Evolutionary conservation across 1,140 invertebrate genomes (phyloP).

Genomic region (Bombus sylvicola): DNA sequence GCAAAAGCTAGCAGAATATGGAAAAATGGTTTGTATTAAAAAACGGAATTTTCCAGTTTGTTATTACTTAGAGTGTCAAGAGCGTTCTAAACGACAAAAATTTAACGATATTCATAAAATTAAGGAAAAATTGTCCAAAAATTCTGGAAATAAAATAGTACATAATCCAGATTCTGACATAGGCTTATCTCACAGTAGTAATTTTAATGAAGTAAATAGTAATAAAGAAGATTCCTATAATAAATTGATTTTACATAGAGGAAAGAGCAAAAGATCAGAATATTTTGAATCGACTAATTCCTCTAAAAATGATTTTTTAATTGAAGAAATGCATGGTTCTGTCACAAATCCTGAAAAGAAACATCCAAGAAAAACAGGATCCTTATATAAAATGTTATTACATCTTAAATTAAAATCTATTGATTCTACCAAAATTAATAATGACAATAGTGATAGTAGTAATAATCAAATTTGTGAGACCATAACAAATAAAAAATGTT

Average conservation of each 20-base stretch:
- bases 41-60: slow-evolving; percentile 57
- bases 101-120: background rate
- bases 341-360: background rate
- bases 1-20: slow-evolving; percentile 63
- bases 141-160: background rate
- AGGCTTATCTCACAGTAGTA: background rate
- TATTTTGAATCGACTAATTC: background rate
- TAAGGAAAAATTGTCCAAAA: background rate
- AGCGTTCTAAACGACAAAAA: background rate
- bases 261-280: background rate
- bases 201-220: background rate
- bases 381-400: background rate
- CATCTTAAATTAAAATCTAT: background rate
- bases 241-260: background rate
- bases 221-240: background rate
- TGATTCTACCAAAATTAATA: background rate
- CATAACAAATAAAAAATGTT: background rate
- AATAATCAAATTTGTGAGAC: background rate
- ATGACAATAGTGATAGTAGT: background rate
- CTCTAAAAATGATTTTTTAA: background rate
- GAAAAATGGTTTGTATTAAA: slow-evolving; percentile 75
- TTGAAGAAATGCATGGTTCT: background rate
- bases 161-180: background rate
- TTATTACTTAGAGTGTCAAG: slow-evolving; percentile 43
- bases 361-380: background rate